Base-by-base conservation (phyloP, 2,113 vertebrate genomes). In the Pachypanchax playfairii region DNA sequence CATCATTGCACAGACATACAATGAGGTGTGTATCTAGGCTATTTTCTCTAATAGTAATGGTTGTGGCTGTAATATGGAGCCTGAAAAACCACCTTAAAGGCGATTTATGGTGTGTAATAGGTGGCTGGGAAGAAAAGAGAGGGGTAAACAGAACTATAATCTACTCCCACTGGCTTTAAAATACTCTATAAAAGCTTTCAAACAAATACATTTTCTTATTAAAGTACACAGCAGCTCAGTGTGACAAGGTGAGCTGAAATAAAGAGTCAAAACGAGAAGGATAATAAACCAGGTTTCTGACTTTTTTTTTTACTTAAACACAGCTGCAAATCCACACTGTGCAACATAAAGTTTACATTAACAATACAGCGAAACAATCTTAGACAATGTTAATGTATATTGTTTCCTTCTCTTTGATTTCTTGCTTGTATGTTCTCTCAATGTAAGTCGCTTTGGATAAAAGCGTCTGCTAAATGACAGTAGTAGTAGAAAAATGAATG, bases 131-230 rank as follows among this genome's bases (percentile, higher is more conserved):
- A 51, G 33, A 46, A 65, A 31, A 13, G 58, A 42, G 50, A 42
- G n/a, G n/a, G n/a, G n/a, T n/a, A n/a, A n/a, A n/a, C n/a, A n/a
- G n/a, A n/a, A n/a, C n/a, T n/a, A n/a, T n/a, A n/a, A n/a, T n/a
- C n/a, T n/a, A n/a, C n/a, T n/a, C n/a, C n/a, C n/a, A n/a, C 14
- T 14, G 33, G 50, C 61, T 76, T 79, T 83, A 75, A 73, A 77
- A 79, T 48, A 68, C 43, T 33, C 59, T 60, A 33, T 79, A 68
- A 79, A 84, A 80, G 77, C 75, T 85, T 68, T 86, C 22, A 42
- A 26, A 12, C 44, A 58, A 64, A 85, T 68, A 54, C 20, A 71
- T 61, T 59, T 17, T 2, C 50, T 25, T 33, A 24, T 28, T 41
- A 26, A 33, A 29, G n/a, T 43, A 52, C 69, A 68, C 22, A 49